These are phyloP conservation scores for Coilia nasus DNA, from an alignment of 2,797 vertebrate genomes.

Conservation along the genomic window DNA sequence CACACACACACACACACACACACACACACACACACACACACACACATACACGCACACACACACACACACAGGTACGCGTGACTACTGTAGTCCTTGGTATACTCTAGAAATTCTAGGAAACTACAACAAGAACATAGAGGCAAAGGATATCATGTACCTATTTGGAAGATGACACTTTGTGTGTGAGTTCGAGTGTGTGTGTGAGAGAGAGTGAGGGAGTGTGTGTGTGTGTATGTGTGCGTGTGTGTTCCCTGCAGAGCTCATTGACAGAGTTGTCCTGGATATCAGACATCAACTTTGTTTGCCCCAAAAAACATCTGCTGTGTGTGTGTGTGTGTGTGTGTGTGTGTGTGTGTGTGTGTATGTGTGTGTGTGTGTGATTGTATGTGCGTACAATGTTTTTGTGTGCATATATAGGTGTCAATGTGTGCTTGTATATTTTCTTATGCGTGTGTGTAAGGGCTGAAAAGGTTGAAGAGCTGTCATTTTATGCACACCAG, in stretches of 20 bases:
- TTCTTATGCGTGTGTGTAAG: constrained; percentile 25
- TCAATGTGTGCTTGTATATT: neutral
- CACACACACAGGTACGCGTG: no score
- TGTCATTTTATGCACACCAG: no score
- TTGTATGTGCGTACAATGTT: neutral
- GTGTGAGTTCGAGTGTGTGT: no score
- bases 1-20: no score
- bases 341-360: constrained; percentile 18
- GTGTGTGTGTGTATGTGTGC: neutral
- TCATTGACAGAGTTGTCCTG: neutral
- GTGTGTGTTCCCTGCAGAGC: neutral
- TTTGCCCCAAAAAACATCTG: constrained; percentile 32
- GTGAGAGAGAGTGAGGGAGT: neutral
- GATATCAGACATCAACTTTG: neutral
- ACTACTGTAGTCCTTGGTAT: no score
- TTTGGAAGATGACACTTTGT: neutral
- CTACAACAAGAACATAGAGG: no score
- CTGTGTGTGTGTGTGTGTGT: constrained; percentile 26
- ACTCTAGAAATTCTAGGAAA: no score
- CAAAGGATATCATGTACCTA: no score
- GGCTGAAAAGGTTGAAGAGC: no score
- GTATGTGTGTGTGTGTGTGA: constrained; percentile 21
- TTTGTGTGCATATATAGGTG: neutral
- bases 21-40: no score
- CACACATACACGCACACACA: no score